These are phyloP conservation scores for Ctenopoma multispine DNA, from an alignment of 2,797 vertebrate species.

Conservation along the genomic window DNA sequence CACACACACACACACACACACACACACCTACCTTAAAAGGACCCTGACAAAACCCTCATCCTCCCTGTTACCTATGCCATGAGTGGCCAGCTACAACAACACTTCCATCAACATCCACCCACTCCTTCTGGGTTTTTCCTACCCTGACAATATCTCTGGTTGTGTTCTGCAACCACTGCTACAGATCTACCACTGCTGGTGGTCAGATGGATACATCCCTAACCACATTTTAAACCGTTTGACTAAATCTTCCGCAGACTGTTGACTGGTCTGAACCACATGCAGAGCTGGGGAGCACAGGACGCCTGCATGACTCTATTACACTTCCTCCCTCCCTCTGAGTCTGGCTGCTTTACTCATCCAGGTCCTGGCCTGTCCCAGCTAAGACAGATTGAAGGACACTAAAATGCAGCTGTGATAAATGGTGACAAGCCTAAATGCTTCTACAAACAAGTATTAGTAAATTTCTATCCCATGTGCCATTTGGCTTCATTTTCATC, in stretches of 20 bases:
- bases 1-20: conserved; percentile 27
- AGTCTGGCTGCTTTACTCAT: conserved; percentile 78
- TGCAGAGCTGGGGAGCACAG: conserved; percentile 49
- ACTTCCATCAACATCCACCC: conserved; percentile 61
- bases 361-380: conserved; percentile 70
- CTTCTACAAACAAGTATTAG: conserved; percentile 74
- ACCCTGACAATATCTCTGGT: conserved; percentile 49
- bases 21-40: conserved; percentile 62
- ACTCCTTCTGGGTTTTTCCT: conserved; percentile 32
- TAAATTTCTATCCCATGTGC: conserved; percentile 72
- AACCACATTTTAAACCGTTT: conserved; percentile 65
- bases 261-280: conserved; percentile 72
- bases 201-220: conserved; percentile 72
- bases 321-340: conserved; percentile 65
- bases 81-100: conserved; percentile 68
- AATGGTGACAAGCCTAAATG: conserved; percentile 71
- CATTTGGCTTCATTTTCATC: conserved; percentile 44
- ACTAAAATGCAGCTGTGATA: conserved; percentile 80
- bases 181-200: conserved; percentile 57
- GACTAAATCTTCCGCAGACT: conserved; percentile 58
- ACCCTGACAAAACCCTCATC: conserved; percentile 69
- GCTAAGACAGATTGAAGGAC: conserved; percentile 73
- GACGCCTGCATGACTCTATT: conserved; percentile 65
- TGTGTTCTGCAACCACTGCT: conserved; percentile 48
- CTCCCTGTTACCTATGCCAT: conserved; percentile 63